phyloP scores from a whole-genome alignment of 2,113 vertebrate genomes.

The Acanthisitta chloris region DNA sequence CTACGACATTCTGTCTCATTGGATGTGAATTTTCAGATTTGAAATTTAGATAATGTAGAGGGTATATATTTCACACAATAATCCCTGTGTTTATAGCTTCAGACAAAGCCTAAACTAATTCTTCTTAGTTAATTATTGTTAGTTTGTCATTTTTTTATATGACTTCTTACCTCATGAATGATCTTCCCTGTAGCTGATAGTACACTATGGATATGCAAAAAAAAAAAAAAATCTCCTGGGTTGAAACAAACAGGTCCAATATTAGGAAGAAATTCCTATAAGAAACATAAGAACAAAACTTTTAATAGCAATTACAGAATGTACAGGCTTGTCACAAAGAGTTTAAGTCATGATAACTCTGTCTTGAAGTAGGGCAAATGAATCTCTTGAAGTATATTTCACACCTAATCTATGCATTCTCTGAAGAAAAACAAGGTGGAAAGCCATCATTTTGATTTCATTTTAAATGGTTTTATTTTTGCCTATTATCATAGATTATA shows the following conservation, averaged over 20 bases:
- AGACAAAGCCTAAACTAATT: background rate
- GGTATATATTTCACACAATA: background rate
- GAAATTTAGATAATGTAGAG: background rate
- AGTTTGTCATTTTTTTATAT: background rate
- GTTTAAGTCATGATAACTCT: background rate
- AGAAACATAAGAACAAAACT: background rate
- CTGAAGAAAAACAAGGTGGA: background rate
- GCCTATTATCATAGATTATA: background rate
- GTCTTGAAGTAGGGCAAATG: background rate
- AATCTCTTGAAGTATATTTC: background rate
- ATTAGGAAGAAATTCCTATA: background rate
- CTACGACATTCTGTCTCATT: background rate
- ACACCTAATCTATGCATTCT: background rate
- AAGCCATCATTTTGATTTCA: background rate
- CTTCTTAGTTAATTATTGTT: background rate
- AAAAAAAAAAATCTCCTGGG: background rate
- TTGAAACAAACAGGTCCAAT: background rate
- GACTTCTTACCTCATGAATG: background rate
- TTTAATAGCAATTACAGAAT: background rate
- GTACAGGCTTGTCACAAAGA: background rate
- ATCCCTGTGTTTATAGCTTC: background rate
- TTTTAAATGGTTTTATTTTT: background rate
- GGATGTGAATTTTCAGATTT: background rate
- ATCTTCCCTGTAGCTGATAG: background rate
- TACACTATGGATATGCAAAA: background rate